Evolutionary conservation across 2,113 vertebrate species (phyloP).

Genomic region (Euleptes europaea): DNA sequence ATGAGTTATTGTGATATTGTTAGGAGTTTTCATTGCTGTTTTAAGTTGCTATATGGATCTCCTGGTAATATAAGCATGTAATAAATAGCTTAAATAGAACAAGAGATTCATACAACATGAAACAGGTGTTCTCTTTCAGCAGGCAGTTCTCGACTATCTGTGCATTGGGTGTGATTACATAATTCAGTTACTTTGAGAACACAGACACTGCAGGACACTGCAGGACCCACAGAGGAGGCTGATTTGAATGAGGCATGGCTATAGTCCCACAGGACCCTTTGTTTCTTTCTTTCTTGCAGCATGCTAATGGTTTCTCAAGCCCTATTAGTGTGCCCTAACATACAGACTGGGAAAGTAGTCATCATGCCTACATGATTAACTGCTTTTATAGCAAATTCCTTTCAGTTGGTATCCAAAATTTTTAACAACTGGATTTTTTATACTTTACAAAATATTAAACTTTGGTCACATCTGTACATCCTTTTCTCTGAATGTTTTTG

Average conservation of each 20-base stretch:
- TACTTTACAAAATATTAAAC: background rate
- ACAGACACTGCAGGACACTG: background rate
- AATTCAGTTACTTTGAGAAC: background rate
- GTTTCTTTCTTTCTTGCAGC: too few species aligned
- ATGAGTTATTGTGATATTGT: too few species aligned
- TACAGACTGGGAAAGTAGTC: background rate
- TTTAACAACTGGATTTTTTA: background rate
- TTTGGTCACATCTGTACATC: rapidly evolving
- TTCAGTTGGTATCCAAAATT: background rate
- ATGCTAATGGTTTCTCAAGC: too few species aligned
- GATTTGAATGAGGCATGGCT: too few species aligned
- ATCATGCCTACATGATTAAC: background rate
- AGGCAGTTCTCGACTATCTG: background rate
- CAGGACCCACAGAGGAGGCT: background rate
- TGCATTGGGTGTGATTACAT: background rate
- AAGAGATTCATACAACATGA: background rate
- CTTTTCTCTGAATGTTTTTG: slow-evolving; percentile 29
- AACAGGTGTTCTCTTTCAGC: background rate
- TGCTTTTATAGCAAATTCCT: background rate
- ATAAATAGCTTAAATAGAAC: background rate
- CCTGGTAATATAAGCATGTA: too few species aligned
- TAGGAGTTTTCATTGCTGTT: too few species aligned
- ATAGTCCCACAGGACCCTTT: too few species aligned
- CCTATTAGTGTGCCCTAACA: background rate
- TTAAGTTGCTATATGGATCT: too few species aligned